phyloP scores from a whole-genome alignment of 2,888 invertebrate genomes.

The Phragmatobia fuliginosa region DNA sequence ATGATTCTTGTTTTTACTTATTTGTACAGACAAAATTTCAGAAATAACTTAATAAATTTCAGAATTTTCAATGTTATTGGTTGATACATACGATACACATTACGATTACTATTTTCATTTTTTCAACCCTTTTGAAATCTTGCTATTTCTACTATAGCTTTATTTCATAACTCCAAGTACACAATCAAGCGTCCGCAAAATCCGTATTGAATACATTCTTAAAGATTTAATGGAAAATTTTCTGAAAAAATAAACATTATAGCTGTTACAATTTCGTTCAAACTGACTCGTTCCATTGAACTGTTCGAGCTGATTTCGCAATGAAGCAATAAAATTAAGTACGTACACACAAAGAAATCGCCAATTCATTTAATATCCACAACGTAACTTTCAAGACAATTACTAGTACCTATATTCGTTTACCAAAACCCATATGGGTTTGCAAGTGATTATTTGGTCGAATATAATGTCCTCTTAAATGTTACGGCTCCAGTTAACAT shows the following conservation, averaged over 20 bases:
- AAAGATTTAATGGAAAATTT: slow-evolving; percentile 7
- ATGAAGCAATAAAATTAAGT: slow-evolving; percentile 47
- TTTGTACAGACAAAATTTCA: too few species aligned
- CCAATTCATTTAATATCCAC: slow-evolving; percentile 36
- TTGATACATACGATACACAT: too few species aligned
- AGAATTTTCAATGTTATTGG: too few species aligned
- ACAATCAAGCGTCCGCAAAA: not conserved
- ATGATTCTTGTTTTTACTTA: too few species aligned
- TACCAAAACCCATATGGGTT: slow-evolving; percentile 49
- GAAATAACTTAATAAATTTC: too few species aligned
- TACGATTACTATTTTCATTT: too few species aligned
- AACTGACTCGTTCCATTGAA: slow-evolving; percentile 5
- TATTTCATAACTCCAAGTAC: not conserved
- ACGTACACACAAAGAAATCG: slow-evolving; percentile 23
- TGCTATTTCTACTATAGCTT: not conserved
- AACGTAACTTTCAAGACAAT: slow-evolving; percentile 33
- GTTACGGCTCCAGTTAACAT: slow-evolving; percentile 75
- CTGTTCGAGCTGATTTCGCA: slow-evolving; percentile 31
- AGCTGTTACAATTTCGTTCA: slow-evolving; percentile 34
- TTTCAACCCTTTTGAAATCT: too few species aligned
- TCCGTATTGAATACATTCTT: not conserved
- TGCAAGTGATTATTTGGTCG: slow-evolving; percentile 61
- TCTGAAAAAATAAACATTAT: slow-evolving; percentile 20
- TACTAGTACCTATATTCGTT: slow-evolving; percentile 48
- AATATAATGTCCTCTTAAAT: slow-evolving; percentile 71